phyloP scores from a whole-genome alignment of 2,888 invertebrate genomes.

The Adelognathus sp. region DNA sequence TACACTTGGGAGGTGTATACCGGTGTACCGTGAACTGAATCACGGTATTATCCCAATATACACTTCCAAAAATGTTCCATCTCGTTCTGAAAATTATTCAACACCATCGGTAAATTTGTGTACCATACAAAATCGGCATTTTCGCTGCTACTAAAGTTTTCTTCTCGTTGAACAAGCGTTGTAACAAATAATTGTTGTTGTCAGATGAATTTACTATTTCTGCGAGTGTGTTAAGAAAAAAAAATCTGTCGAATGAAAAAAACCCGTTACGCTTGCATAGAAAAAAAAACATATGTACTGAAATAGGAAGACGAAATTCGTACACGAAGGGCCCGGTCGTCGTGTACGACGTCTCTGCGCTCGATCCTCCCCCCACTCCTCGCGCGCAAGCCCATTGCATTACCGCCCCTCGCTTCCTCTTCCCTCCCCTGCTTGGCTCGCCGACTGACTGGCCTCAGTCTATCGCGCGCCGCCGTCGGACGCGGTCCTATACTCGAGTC shows the following conservation, averaged over 20 bases:
- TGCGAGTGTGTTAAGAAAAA: neutral
- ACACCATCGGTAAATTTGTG: too few species aligned
- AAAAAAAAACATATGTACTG: neutral
- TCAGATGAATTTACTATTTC: too few species aligned
- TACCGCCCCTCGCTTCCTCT: slow-evolving; percentile 19
- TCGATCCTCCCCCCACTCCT: slow-evolving; percentile 59
- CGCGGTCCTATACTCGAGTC: slow-evolving; percentile 58
- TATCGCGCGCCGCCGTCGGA: slow-evolving; percentile 73
- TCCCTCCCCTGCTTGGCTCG: slow-evolving; percentile 53
- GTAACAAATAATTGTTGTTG: too few species aligned
- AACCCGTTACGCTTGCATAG: neutral
- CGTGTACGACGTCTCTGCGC: slow-evolving; percentile 7
- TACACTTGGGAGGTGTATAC: too few species aligned
- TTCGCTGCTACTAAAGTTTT: too few species aligned
- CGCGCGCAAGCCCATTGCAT: slow-evolving; percentile 19
- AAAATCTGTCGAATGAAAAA: neutral
- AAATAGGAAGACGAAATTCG: neutral
- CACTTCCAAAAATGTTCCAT: too few species aligned
- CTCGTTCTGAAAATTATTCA: too few species aligned
- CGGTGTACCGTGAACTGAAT: too few species aligned
- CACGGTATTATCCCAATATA: too few species aligned
- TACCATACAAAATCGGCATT: too few species aligned
- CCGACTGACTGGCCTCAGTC: slow-evolving; percentile 61
- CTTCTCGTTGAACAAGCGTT: too few species aligned
- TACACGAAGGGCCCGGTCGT: slow-evolving; percentile 8